Conservation (phyloP, 2,797 vertebrate genomes). For the Phoxinus dragarum region DNA sequence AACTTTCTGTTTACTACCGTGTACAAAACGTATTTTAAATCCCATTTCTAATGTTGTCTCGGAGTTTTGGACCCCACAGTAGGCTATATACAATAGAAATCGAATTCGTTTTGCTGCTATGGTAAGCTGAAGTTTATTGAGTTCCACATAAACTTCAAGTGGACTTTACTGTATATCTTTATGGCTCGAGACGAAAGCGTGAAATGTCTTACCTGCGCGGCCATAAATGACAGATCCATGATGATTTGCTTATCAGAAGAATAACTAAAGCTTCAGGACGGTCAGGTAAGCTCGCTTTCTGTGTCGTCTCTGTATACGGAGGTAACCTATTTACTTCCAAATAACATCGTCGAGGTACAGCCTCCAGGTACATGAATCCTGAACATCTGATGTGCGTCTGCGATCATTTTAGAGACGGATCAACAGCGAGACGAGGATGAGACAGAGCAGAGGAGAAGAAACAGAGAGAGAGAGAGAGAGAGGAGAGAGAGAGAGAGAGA, state of each 20-base stretch:
- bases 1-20: too few species aligned
- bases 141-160: not conserved
- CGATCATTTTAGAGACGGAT: slow-evolving; percentile 43
- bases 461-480: not conserved
- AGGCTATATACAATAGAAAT: not conserved
- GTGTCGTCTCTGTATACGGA: not conserved
- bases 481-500: slow-evolving; percentile 9
- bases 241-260: slow-evolving; percentile 57
- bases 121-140: not conserved
- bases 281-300: not conserved
- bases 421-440: slow-evolving; percentile 23
- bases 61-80: not conserved
- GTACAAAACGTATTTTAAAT: not conserved
- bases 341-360: slow-evolving; percentile 23
- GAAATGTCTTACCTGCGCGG: slow-evolving; percentile 80
- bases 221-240: slow-evolving; percentile 90
- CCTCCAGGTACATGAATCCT: slow-evolving; percentile 35
- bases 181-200: not conserved
- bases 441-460: slow-evolving; percentile 14
- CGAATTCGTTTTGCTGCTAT: not conserved
- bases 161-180: not conserved
- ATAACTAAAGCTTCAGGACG: not conserved
- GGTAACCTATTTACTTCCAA: slow-evolving; percentile 45
- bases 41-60: not conserved
- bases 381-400: slow-evolving; percentile 11